Evolutionary conservation across 1,140 invertebrate species (phyloP).

Genomic region (Aphidius gifuensis): DNA sequence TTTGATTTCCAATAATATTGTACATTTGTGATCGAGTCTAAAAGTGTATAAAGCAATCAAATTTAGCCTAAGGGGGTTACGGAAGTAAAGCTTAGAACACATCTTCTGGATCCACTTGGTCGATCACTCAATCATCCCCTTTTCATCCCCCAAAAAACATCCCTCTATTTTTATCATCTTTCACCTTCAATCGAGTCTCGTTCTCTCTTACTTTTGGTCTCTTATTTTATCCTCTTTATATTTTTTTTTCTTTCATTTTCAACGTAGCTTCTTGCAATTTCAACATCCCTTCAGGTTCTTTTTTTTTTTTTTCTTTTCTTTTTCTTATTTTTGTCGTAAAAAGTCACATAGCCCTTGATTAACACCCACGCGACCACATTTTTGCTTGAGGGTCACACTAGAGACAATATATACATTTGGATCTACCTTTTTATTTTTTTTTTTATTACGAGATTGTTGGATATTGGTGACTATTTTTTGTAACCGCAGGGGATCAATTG

Average conservation of each 20-base stretch:
- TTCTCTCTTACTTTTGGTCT: background rate
- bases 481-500: too few species aligned
- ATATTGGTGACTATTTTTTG: too few species aligned
- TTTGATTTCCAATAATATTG: too few species aligned
- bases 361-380: background rate
- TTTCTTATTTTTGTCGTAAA: slow-evolving; percentile 2
- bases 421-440: slow-evolving; percentile 5
- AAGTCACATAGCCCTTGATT: slow-evolving; percentile 1
- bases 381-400: background rate
- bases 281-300: slow-evolving; percentile 10
- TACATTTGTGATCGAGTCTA: too few species aligned
- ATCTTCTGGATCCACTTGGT: slow-evolving; percentile 22
- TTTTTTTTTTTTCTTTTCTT: slow-evolving; percentile 20
- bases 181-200: background rate
- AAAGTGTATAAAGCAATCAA: slow-evolving; percentile 42
- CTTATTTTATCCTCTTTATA: background rate
- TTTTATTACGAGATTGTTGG: background rate
- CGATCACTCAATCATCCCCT: slow-evolving; percentile 42
- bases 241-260: slow-evolving; percentile 27
- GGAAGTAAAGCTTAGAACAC: slow-evolving; percentile 26
- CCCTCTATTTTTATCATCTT: background rate
- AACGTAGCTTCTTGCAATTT: too few species aligned
- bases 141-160: background rate
- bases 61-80: slow-evolving; percentile 36
- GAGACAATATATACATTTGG: background rate